Conservation (phyloP, 2,888 invertebrate species). For the Lymantria monacha region DNA sequence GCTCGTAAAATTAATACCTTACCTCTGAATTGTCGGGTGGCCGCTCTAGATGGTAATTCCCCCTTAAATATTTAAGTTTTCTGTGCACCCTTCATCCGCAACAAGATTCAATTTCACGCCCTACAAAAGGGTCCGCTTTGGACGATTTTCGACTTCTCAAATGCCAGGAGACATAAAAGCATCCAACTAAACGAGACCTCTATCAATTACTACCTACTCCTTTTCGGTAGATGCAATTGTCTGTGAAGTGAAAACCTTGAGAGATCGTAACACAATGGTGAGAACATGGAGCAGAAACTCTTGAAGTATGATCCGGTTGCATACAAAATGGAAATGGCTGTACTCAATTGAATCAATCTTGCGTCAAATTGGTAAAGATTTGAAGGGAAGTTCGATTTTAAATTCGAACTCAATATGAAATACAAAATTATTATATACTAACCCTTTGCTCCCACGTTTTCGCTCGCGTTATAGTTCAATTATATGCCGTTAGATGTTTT, state of each 20-base stretch:
- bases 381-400: conserved; percentile 50
- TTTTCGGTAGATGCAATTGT: conserved; percentile 28
- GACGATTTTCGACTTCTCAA: conserved; percentile 69
- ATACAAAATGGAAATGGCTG: conserved; percentile 65
- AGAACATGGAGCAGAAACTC: conserved; percentile 49
- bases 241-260: conserved; percentile 34
- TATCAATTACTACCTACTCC: conserved; percentile 45
- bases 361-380: conserved; percentile 69
- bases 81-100: conserved; percentile 71
- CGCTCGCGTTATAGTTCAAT: background rate
- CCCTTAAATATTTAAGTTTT: conserved; percentile 81
- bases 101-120: conserved; percentile 82
- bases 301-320: conserved; percentile 73
- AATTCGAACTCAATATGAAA: conserved; percentile 42
- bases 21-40: conserved; percentile 63
- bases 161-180: conserved; percentile 71
- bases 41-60: conserved; percentile 70
- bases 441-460: background rate
- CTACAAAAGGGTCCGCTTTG: conserved; percentile 71
- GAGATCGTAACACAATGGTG: conserved; percentile 55
- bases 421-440: conserved; percentile 11
- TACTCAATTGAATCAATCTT: conserved; percentile 76
- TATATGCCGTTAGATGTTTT: too few species aligned
- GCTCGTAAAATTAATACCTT: conserved; percentile 79
- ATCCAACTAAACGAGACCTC: conserved; percentile 55